Percentiles rank a stretch among this genome's conserved stretches.
phyloP scores from a whole-genome alignment of 2,113 vertebrate genomes.

The Corvus moneduloides region DNA sequence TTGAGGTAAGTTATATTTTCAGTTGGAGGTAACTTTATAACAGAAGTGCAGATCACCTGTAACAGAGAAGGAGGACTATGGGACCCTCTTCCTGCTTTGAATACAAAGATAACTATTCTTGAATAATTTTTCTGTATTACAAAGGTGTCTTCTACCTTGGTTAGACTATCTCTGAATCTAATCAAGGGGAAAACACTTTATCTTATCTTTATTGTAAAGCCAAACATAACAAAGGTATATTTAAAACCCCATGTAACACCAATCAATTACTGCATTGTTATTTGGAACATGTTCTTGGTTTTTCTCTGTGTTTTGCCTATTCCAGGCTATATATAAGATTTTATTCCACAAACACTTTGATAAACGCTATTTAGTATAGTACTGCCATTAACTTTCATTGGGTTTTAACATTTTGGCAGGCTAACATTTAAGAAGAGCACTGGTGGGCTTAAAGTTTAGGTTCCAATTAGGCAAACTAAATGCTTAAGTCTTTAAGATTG shows the following conservation, averaged over 20 bases:
- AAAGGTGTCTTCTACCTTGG: not conserved
- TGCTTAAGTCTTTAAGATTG: not conserved
- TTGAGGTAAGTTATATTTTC: conserved; percentile 10
- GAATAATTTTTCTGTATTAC: not conserved
- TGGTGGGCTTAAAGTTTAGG: not conserved
- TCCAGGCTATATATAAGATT: not conserved
- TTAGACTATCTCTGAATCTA: not conserved
- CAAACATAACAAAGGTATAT: not conserved
- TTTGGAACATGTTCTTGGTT: not conserved
- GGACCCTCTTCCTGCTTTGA: not conserved
- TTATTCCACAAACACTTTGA: not conserved
- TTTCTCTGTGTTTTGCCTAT: not conserved
- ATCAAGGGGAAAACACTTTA: not conserved
- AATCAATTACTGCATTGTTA: not conserved
- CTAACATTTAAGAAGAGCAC: not conserved
- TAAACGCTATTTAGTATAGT: not conserved
- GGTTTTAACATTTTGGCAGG: not conserved
- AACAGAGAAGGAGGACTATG: not conserved
- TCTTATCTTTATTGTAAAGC: conserved; percentile 12
- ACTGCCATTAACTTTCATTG: not conserved
- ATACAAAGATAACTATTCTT: not conserved
- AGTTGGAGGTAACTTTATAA: not conserved
- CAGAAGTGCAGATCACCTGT: not conserved
- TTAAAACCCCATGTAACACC: not conserved
- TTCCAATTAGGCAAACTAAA: not conserved